Conservation (phyloP, 2,888 invertebrate genomes). For the Caenorhabditis sp. region DNA sequence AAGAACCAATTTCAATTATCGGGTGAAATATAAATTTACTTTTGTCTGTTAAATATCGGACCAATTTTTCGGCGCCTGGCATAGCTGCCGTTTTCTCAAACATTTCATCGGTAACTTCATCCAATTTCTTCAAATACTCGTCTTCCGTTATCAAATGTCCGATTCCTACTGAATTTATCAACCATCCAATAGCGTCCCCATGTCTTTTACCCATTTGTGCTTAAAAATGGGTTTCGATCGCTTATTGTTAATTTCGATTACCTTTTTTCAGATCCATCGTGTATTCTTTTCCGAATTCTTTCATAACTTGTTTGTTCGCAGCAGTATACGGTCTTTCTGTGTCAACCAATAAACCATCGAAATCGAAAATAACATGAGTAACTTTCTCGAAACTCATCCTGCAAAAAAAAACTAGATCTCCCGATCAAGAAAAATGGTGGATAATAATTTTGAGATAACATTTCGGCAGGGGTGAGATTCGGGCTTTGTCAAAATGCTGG, state of each 20-base stretch:
- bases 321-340: constrained; percentile 65
- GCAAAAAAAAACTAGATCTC: too few species aligned
- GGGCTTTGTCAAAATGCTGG: too few species aligned
- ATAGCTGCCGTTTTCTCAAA: constrained; percentile 76
- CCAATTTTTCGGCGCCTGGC: constrained; percentile 83
- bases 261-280: constrained; percentile 81
- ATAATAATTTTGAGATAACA: too few species aligned
- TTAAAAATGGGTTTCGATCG: too few species aligned
- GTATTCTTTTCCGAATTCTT: constrained; percentile 78
- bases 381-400: constrained; percentile 71
- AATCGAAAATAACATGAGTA: constrained; percentile 82
- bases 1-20: too few species aligned
- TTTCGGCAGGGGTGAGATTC: too few species aligned
- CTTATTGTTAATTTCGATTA: constrained; percentile 4
- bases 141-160: constrained; percentile 14
- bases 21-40: constrained; percentile 72
- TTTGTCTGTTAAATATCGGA: constrained; percentile 80
- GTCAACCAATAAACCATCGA: constrained; percentile 77
- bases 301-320: constrained; percentile 56
- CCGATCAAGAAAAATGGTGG: too few species aligned
- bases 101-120: constrained; percentile 75
- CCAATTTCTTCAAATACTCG: constrained; percentile 72
- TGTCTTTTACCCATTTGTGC: constrained; percentile 59
- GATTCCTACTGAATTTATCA: constrained; percentile 40
- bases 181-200: constrained; percentile 51